phyloP scores from a whole-genome alignment of 1,140 invertebrate genomes.

The Saccostrea glomerata region DNA sequence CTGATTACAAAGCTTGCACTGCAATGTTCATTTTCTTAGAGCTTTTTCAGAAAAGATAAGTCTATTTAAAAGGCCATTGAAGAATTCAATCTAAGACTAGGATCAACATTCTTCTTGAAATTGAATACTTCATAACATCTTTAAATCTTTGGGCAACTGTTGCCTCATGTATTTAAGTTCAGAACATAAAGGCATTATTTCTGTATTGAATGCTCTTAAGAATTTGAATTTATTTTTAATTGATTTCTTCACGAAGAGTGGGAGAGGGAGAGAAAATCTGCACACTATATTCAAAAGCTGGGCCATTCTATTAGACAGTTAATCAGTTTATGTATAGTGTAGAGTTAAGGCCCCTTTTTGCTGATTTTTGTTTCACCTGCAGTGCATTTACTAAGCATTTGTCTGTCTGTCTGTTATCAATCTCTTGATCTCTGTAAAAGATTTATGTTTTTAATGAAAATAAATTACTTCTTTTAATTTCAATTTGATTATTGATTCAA shows the following conservation, averaged over 20 bases:
- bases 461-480: too few relatives aligned
- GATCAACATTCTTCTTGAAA: constrained; percentile 28
- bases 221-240: constrained; percentile 28
- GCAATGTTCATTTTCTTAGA: background rate
- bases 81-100: constrained; percentile 17
- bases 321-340: background rate
- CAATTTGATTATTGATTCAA: too few relatives aligned
- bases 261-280: background rate
- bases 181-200: background rate
- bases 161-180: constrained; percentile 4
- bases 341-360: background rate
- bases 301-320: background rate
- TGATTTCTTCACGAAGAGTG: background rate
- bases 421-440: too few relatives aligned
- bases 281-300: too few relatives aligned
- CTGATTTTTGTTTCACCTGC: too few relatives aligned
- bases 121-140: constrained; percentile 13
- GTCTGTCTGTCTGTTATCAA: too few relatives aligned
- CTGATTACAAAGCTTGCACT: constrained; percentile 2
- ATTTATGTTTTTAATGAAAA: too few relatives aligned
- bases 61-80: constrained; percentile 27
- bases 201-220: background rate
- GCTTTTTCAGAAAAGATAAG: constrained; percentile 9
- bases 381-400: too few relatives aligned
- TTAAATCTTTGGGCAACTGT: constrained; percentile 14